Percentiles rank a stretch among this genome's conserved stretches.
phyloP scores from a whole-genome alignment of 2,888 invertebrate species.

The Tanytarsus gracilentus region DNA sequence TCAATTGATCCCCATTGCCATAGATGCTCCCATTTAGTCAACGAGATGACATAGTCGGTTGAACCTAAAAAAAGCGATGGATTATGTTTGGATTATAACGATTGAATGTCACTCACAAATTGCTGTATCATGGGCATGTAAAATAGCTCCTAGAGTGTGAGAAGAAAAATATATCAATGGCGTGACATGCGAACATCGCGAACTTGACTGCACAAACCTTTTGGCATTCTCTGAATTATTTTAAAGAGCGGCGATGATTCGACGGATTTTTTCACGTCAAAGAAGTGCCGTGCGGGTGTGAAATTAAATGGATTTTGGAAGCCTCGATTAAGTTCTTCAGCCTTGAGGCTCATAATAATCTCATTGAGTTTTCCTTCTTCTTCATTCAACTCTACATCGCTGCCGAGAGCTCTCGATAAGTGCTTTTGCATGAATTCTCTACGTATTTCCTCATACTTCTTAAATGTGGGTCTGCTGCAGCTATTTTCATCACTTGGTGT shows the following conservation, averaged over 20 bases:
- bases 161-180: neutral
- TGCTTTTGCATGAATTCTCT: constrained; percentile 46
- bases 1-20: constrained; percentile 42
- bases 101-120: constrained; percentile 38
- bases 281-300: constrained; percentile 57
- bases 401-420: constrained; percentile 46
- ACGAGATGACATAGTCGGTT: constrained; percentile 51
- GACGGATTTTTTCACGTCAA: constrained; percentile 51
- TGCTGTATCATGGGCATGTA: constrained; percentile 62
- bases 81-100: too few species aligned
- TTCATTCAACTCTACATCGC: constrained; percentile 43
- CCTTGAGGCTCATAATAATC: constrained; percentile 48
- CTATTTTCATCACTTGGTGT: too few species aligned
- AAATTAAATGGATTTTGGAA: constrained; percentile 50
- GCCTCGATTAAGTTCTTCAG: constrained; percentile 48
- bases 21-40: constrained; percentile 54
- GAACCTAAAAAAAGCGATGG: constrained; percentile 36
- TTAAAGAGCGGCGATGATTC: constrained; percentile 54
- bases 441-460: constrained; percentile 38
- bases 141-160: constrained; percentile 42
- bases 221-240: constrained; percentile 60
- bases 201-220: constrained; percentile 50
- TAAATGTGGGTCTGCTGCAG: constrained; percentile 30
- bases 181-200: neutral
- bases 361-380: constrained; percentile 41